Percentiles rank a stretch among this genome's conserved stretches.
phyloP scores from a whole-genome alignment of 2,797 vertebrate species.

The Dipus sagitta region DNA sequence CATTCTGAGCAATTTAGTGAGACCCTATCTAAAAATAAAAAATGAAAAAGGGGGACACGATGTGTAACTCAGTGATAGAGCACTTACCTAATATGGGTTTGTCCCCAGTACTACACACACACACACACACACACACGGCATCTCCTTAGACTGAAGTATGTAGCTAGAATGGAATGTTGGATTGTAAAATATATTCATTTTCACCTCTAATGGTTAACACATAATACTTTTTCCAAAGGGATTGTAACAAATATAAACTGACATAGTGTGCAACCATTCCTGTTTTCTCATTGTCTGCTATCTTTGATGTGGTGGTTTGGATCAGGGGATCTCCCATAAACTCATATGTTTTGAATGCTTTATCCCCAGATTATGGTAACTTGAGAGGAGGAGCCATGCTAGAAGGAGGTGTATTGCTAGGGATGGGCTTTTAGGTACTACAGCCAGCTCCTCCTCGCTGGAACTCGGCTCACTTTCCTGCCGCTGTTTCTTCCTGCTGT shows the following conservation, averaged over 20 bases:
- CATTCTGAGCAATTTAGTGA: neutral
- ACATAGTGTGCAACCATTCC: neutral
- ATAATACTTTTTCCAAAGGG: conserved; percentile 34
- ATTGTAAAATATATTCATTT: neutral
- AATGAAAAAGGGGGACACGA: neutral
- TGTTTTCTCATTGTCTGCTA: neutral
- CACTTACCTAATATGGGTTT: neutral
- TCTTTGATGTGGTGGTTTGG: neutral
- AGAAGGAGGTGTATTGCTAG: too few species aligned
- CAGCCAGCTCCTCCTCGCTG: too few species aligned
- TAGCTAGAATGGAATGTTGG: conserved; percentile 8
- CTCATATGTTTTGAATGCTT: too few species aligned
- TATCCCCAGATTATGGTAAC: too few species aligned
- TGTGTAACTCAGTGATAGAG: too few species aligned
- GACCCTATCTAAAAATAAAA: neutral
- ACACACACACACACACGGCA: too few species aligned
- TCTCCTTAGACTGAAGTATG: neutral
- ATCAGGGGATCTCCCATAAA: too few species aligned
- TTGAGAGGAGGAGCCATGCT: too few species aligned
- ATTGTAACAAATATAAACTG: conserved; percentile 12
- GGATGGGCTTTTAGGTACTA: too few species aligned
- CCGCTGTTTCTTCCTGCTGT: too few species aligned
- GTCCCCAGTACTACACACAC: neutral
- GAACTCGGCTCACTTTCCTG: too few species aligned
- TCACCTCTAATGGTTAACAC: conserved; percentile 21